Conservation (phyloP, 1,140 invertebrate genomes). For the Ptiloglossa arizonensis region DNA sequence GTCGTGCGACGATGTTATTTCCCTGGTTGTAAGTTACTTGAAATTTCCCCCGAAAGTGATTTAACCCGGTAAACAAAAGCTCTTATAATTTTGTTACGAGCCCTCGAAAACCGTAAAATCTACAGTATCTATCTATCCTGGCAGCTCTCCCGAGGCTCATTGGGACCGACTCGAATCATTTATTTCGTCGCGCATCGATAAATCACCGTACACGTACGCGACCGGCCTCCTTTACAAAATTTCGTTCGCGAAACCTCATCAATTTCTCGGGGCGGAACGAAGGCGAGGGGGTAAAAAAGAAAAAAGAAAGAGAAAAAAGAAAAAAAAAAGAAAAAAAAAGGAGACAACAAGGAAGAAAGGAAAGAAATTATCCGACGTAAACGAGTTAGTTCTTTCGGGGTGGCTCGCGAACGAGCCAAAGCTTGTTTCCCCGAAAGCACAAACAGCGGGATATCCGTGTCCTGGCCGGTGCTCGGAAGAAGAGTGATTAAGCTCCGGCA, state of each 20-base stretch:
- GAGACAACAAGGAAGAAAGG: too few relatives aligned
- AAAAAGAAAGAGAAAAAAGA: too few relatives aligned
- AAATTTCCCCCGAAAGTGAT: too few relatives aligned
- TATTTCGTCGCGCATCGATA: constrained; percentile 24
- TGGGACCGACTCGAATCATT: constrained; percentile 2
- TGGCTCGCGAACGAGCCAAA: neutral
- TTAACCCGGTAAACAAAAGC: too few relatives aligned
- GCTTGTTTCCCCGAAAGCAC: constrained; percentile 6
- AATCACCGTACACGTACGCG: constrained; percentile 20
- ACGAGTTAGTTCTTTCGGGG: constrained; percentile 30
- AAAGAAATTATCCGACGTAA: constrained; percentile 24
- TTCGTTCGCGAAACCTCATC: constrained; percentile 25
- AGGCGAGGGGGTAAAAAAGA: neutral
- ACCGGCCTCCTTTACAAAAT: neutral
- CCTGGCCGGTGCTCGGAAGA: neutral
- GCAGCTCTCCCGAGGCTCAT: neutral
- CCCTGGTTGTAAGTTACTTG: too few relatives aligned
- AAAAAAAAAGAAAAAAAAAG: too few relatives aligned
- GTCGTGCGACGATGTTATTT: too few relatives aligned
- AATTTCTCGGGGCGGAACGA: neutral
- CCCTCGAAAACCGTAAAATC: too few relatives aligned
- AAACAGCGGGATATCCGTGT: neutral
- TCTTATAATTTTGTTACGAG: too few relatives aligned
- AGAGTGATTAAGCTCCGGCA: constrained; percentile 11
- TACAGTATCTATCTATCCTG: neutral